Percentiles rank a stretch among this genome's conserved stretches.
Conservation (phyloP, 2,113 vertebrate genomes). For the Pelecanoides urinatrix region DNA sequence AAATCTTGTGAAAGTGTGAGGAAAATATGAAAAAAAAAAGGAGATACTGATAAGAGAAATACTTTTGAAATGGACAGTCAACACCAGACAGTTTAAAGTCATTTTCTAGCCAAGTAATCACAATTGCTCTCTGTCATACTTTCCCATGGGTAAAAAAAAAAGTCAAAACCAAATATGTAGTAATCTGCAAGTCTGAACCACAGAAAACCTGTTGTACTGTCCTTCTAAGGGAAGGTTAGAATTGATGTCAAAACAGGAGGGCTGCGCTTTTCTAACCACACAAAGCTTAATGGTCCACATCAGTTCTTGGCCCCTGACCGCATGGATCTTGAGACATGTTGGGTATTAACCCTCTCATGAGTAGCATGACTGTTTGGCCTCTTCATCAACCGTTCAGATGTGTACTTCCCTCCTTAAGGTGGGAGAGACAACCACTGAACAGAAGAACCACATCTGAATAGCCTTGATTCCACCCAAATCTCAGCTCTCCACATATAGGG, state of each 20-base stretch:
- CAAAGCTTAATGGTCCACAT: background rate
- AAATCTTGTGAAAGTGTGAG: slow-evolving; percentile 38
- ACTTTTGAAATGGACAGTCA: background rate
- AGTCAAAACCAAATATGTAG: background rate
- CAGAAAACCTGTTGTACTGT: background rate
- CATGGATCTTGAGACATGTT: background rate
- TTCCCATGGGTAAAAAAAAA: background rate
- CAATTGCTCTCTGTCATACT: background rate
- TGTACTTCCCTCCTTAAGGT: background rate
- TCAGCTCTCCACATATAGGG: background rate
- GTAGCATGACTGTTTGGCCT: background rate
- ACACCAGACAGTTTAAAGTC: background rate
- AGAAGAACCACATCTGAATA: background rate
- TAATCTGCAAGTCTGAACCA: background rate
- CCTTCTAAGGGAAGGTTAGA: background rate
- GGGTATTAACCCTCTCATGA: background rate
- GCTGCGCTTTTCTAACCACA: background rate
- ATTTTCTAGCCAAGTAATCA: slow-evolving; percentile 14
- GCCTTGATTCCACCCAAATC: background rate
- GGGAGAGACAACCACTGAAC: background rate
- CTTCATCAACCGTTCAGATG: background rate
- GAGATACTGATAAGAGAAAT: slow-evolving; percentile 33
- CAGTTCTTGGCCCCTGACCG: background rate
- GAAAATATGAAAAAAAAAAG: background rate
- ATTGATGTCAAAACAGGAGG: background rate